Conservation (phyloP, 2,797 vertebrate genomes). For the Diplodus sargus region DNA sequence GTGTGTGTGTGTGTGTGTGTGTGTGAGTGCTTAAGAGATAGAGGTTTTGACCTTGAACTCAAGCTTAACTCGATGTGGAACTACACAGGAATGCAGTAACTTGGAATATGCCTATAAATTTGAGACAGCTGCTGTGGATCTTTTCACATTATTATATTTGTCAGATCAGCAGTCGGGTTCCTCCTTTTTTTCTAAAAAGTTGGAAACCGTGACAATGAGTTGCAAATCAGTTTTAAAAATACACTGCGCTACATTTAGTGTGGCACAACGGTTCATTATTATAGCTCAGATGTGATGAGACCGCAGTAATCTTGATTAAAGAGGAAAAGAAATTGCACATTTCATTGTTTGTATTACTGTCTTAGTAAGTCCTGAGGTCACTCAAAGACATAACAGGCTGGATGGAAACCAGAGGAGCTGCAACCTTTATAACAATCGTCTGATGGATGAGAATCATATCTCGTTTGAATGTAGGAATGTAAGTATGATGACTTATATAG, state of each 20-base stretch:
- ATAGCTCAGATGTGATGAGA: not conserved
- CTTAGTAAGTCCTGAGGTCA: not conserved
- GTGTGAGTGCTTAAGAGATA: conserved; percentile 50
- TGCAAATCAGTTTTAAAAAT: conserved; percentile 26
- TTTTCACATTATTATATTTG: conserved; percentile 73
- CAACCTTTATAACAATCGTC: no score
- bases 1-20: conserved; percentile 43
- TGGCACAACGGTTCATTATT: not conserved
- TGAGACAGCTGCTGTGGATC: conserved; percentile 75
- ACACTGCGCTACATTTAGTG: conserved; percentile 3
- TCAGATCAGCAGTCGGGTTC: conserved; percentile 54
- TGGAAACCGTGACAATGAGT: conserved; percentile 37
- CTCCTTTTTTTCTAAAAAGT: conserved; percentile 42
- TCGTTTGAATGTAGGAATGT: no score
- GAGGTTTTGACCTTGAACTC: conserved; percentile 71
- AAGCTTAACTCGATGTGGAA: conserved; percentile 59
- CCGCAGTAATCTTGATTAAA: not conserved
- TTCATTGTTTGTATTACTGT: conserved; percentile 8
- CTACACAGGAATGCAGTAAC: conserved; percentile 70
- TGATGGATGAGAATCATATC: no score
- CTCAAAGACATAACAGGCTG: no score
- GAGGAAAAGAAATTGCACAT: not conserved
- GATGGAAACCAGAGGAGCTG: no score
- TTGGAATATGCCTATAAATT: conserved; percentile 63
- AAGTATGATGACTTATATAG: no score